Evolutionary conservation across 2,113 vertebrate genomes (phyloP).

Genomic region (Muntiacus reevesi): DNA sequence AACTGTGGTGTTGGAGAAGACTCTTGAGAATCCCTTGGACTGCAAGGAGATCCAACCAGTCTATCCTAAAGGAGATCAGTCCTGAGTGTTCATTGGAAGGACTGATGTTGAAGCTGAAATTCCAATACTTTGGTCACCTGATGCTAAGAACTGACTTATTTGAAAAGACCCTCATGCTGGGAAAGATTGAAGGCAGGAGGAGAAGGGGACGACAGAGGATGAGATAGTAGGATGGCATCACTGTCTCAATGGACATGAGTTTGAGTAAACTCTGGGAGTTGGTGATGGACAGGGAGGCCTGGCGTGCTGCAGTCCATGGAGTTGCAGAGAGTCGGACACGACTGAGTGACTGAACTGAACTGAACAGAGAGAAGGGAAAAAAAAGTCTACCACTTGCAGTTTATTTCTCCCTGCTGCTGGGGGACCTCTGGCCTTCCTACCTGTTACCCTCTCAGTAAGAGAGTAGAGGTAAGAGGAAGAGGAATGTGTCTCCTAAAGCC

Average conservation of each 20-base stretch:
- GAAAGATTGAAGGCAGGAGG: background rate
- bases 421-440: background rate
- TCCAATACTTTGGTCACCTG: background rate
- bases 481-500: background rate
- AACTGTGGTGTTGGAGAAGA: background rate
- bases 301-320: fast-evolving
- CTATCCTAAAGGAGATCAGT: background rate
- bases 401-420: background rate
- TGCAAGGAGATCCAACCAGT: background rate
- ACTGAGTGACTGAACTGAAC: background rate
- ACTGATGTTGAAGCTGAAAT: background rate
- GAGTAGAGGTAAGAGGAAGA: background rate
- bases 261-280: background rate
- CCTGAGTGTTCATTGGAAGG: background rate
- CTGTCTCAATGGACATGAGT: background rate
- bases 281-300: background rate
- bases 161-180: background rate
- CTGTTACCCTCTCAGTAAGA: background rate
- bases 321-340: background rate
- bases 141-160: background rate
- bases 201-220: background rate
- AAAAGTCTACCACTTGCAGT: background rate
- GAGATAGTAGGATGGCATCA: background rate
- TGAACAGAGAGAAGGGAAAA: background rate
- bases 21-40: background rate